Evolutionary conservation across 2,113 vertebrate genomes (phyloP), one percentile per base, ranked within the genome.

Genomic region (Blennius ocellaris): DNA sequence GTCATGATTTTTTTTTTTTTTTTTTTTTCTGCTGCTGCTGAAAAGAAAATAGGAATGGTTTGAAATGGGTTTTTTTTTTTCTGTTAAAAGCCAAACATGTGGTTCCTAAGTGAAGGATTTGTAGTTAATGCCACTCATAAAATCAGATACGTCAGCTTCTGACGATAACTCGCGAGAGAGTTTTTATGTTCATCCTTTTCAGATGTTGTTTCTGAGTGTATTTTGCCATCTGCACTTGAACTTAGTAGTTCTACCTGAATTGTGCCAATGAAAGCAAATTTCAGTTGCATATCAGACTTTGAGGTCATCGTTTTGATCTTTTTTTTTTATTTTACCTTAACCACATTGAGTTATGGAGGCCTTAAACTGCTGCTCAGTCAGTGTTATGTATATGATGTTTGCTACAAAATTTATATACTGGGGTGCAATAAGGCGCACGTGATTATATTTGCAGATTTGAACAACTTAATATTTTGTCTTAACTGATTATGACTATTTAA

Each of bases 241-340:
- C 71, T 79, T 61, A 81, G 64, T 69, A 57, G 52, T 59, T 81
- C 45, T 17, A 84, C 81, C 68, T 58, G 72, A 67, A 87, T 39
- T 86, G 91, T 93, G 92, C 92, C 92, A 93, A 90, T 82, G 82
- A 81, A 78, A 80, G 47, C 21, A 43, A 67, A 72, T 66, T 41
- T 49, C 52, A 69, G 51, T 51, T 6, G 47, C 59, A 70, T 43
- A 58, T 55, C 30, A 45, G 69, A 58, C 41, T 68, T 80, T 73
- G 38, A 21, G 14, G 52, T 57, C 38, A 77, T 69, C 69, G 58
- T 3, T 14, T n/a, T 47, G 21, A 30, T 30, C 21, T 2, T 78
- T 36, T 54, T 81, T 73, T 65, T 62, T 70, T 69, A n/a, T n/a
- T 75, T 80, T 76, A 58, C 58, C 62, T 78, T 76, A 67, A 66